Evolutionary conservation across 1,140 invertebrate species (phyloP), one percentile per base, ranked within the genome.

Genomic region (Ips nitidus): DNA sequence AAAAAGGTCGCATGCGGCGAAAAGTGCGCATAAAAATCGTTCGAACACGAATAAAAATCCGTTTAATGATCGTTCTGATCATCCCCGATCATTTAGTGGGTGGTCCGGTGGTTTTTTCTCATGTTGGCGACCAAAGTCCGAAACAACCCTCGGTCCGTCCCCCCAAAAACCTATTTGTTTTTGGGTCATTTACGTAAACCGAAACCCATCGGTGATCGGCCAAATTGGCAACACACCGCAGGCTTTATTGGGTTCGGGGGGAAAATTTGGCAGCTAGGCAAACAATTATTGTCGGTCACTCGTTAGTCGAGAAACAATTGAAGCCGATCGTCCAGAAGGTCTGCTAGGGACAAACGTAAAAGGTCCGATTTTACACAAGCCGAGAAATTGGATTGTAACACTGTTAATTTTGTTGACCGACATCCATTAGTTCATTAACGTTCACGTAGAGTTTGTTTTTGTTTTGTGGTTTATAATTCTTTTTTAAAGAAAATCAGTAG

Each of bases 261-360:
- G 66, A 59, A 69, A 69, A 69, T 69, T 69, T 62, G 66, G 66
- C 66, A 69, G 58, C 66, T 69, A 69, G 41, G 66, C 66, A 69
- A 69, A 69, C 66, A 69, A 69, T 69, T 67, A 41, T 41, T 63
- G 66, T 59, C 66, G 66, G 58, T 69, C 66, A 56, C 66, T 69
- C 58, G 66, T 69, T 69, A 69, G 58, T 58, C 36, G 58, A 55
- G 66, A 69, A 69, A 69, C 66, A 69, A 62, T 69, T 69, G 66
- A 62, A 43, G 47, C 58, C 58, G 57, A 59, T 62, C 50, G 57
- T 7, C 36, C 36, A 38, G 42, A 41, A 6, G 45, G 65, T 22
- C 2, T 22, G n/a, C 45, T n/a, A 38, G 55, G 55, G 45, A 50
- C 45, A 50, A 50, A 50, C 45, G 22, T 22, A 22, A 22, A 22